These are phyloP conservation scores for Merops nubicus DNA, from an alignment of 2,113 vertebrate species.

Conservation along the genomic window DNA sequence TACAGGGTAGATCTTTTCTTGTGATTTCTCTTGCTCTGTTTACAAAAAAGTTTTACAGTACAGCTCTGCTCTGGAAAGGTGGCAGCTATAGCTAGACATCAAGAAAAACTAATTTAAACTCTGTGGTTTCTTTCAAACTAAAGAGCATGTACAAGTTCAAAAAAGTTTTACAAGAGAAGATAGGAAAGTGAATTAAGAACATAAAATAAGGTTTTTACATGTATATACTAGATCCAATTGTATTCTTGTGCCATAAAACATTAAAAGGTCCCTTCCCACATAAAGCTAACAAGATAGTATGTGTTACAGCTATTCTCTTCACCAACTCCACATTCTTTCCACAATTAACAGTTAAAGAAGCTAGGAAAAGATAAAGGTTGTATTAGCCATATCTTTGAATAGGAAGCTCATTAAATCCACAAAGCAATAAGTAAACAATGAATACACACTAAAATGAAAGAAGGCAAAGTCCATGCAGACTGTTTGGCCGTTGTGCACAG, in stretches of 20 bases:
- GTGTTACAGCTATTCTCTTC: not conserved
- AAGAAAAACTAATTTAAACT: not conserved
- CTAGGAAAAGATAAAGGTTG: not conserved
- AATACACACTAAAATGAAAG: not conserved
- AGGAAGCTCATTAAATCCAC: not conserved
- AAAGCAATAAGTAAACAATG: not conserved
- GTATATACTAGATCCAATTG: not conserved
- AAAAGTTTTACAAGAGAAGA: not conserved
- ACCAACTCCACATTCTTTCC: not conserved
- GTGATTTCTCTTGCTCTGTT: not conserved
- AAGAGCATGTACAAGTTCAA: not conserved
- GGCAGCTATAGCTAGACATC: not conserved
- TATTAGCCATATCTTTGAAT: not conserved
- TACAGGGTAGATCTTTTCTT: not conserved
- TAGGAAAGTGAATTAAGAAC: not conserved
- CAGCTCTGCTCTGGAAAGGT: not conserved
- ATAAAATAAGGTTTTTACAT: not conserved
- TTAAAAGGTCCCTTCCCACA: not conserved
- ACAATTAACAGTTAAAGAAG: not conserved
- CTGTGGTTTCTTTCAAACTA: not conserved
- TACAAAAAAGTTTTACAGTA: not conserved
- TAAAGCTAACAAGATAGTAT: not conserved
- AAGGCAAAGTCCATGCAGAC: not conserved
- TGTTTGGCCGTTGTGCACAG: not conserved
- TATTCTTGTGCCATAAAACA: not conserved